A percentile compares a stretch with the other conserved stretches of the same genome.
Conservation (phyloP, 2,113 vertebrate species). For the Daphoenositta chrysoptera region DNA sequence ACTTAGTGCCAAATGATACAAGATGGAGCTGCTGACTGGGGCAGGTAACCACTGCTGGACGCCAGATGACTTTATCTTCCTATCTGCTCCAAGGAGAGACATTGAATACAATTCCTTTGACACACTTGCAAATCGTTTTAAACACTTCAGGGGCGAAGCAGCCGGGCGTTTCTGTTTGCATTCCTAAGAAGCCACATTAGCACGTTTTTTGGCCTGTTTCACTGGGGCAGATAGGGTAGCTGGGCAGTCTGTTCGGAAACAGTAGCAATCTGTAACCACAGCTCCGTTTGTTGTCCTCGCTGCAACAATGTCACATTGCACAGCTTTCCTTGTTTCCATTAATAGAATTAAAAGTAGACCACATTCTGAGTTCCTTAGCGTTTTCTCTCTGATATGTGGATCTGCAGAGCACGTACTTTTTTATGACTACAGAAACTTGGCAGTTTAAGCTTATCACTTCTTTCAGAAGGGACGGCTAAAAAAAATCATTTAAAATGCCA, state of each 20-base stretch:
- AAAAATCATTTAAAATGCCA: not conserved
- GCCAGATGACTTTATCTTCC: not conserved
- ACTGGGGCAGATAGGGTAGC: fast-evolving
- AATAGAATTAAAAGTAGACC: not conserved
- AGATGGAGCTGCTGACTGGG: not conserved
- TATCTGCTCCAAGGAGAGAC: not conserved
- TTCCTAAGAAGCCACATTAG: not conserved
- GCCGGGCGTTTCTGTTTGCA: not conserved
- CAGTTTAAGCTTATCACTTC: not conserved
- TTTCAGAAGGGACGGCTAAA: not conserved
- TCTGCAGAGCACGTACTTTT: not conserved
- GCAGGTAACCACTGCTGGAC: not conserved
- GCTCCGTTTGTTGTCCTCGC: not conserved
- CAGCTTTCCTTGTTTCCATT: not conserved
- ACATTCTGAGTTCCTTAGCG: not conserved
- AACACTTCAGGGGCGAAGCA: not conserved
- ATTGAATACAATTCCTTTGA: not conserved
- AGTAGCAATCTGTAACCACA: not conserved
- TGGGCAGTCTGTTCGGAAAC: not conserved
- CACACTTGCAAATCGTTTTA: not conserved
- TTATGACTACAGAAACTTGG: not conserved
- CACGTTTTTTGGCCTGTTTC: not conserved
- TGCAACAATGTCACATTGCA: not conserved
- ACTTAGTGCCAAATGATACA: not conserved
- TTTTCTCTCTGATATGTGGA: not conserved